Evolutionary conservation across 2,113 vertebrate genomes (phyloP), one percentile per base, ranked within the genome.

Genomic region (Lucifuga dentata): DNA sequence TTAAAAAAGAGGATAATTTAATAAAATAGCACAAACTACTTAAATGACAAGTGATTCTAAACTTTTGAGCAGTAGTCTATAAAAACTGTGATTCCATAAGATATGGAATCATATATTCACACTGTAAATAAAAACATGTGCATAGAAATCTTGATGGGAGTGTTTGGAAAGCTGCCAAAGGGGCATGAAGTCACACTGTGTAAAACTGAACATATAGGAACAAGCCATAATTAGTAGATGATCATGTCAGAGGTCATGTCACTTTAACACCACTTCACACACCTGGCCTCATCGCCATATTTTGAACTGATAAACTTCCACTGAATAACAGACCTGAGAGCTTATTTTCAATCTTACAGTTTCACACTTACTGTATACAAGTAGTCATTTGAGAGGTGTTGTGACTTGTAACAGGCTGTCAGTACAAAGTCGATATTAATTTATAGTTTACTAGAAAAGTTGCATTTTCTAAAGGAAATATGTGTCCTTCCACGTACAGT

Each of bases 191-290:
- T 20, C 16, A 50, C 19, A 44, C 19, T 21, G 23, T 10, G n/a
- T 13, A 55, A 43, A 58, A 48, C 57, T 21, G 24, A 53, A 48
- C 33, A 66, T 11, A 26, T 8, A 8, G n/a, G n/a, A n/a, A n/a
- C 11, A 11, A 52, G 12, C 45, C 16, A 29, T 24, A 38, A 50
- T 61, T 67, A 51, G 10, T 15, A 23, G 24, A 50, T 5, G 15
- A 52, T 23, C 33, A 6, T 52, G 62, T 68, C 35, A 20, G 45
- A 62, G 33, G 51, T n/a, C 6, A 20, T 59, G 52, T 41, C 9
- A 59, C 32, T 50, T 67, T 32, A 50, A 53, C 64, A 53, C 19
- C 26, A 55, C 26, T 65, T 74, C 32, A 63, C 70, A 68, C 35
- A 24, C 17, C 11, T 16, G 16, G 39, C 40, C 17, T 23, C 46